A percentile compares a stretch with the other conserved stretches of the same genome.
Conservation (phyloP, 2,888 invertebrate genomes). For the Shargacucullia verbasci region DNA sequence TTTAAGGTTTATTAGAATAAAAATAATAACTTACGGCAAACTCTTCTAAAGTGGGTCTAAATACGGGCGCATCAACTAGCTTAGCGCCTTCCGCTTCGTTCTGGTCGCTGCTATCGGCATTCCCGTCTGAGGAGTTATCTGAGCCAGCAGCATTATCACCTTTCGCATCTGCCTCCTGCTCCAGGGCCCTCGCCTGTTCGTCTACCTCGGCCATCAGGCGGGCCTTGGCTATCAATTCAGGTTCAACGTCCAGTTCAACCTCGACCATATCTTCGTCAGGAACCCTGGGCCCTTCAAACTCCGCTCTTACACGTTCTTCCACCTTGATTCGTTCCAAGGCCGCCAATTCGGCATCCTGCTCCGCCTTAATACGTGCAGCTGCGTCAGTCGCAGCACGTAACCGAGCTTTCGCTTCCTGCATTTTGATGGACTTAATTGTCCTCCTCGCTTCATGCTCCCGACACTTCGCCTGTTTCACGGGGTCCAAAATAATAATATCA, state of each 20-base stretch:
- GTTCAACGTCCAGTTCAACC: no score
- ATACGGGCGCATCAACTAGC: conserved; percentile 93
- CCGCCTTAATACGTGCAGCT: neutral
- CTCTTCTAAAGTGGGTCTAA: conserved; percentile 94
- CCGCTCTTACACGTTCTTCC: neutral
- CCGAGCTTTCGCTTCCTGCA: neutral
- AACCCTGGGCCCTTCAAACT: no score
- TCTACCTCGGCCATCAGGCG: conserved; percentile 18
- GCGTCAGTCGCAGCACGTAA: neutral
- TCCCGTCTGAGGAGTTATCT: neutral
- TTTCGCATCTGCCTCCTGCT: conserved; percentile 28
- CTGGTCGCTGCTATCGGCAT: conserved; percentile 5
- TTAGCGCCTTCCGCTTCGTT: conserved; percentile 1
- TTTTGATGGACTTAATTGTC: neutral
- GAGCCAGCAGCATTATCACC: neutral
- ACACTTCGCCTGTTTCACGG: neutral
- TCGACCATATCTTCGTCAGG: no score
- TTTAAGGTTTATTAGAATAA: no score
- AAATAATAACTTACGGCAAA: conserved; percentile 84
- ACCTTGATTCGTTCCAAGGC: neutral
- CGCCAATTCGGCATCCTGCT: neutral
- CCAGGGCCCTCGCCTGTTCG: conserved; percentile 10
- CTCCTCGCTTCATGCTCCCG: neutral
- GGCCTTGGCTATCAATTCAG: neutral
- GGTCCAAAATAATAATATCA: neutral